Evolutionary conservation across 2,797 vertebrate genomes (phyloP).

Genomic region (Pangasius larnaudii): DNA sequence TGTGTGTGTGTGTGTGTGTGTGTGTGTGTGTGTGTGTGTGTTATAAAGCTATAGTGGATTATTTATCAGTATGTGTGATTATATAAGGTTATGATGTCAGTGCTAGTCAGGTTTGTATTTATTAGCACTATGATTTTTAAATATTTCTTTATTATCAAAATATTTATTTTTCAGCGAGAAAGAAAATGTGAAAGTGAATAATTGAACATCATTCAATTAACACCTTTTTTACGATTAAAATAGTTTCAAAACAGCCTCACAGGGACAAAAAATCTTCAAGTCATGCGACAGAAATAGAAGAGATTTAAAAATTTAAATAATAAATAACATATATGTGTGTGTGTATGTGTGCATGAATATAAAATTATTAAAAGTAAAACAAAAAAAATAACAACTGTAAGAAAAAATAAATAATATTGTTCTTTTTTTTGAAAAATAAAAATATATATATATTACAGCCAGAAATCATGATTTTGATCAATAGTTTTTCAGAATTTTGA

Average conservation of each 20-base stretch:
- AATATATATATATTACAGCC: background rate
- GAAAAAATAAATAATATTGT: background rate
- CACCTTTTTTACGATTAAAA: background rate
- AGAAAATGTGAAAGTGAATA: background rate
- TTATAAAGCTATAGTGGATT: background rate
- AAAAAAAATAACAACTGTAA: background rate
- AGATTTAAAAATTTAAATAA: background rate
- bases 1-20: constrained; percentile 34
- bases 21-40: constrained; percentile 36
- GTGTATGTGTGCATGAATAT: background rate
- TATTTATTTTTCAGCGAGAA: background rate
- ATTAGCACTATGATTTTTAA: background rate
- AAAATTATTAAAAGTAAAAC: background rate
- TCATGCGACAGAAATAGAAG: background rate
- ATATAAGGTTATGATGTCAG: background rate
- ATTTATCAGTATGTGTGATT: background rate
- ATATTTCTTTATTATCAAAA: background rate
- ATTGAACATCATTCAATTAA: background rate
- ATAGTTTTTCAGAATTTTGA: background rate
- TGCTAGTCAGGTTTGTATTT: constrained; percentile 2
- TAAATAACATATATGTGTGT: background rate
- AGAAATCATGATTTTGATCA: background rate
- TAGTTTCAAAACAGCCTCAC: background rate
- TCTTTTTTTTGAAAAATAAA: background rate
- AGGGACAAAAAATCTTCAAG: background rate